Percentiles rank a stretch among this genome's conserved stretches.
Conservation (phyloP, 2,888 invertebrate genomes). For the Rhaphigaster nebulosa region DNA sequence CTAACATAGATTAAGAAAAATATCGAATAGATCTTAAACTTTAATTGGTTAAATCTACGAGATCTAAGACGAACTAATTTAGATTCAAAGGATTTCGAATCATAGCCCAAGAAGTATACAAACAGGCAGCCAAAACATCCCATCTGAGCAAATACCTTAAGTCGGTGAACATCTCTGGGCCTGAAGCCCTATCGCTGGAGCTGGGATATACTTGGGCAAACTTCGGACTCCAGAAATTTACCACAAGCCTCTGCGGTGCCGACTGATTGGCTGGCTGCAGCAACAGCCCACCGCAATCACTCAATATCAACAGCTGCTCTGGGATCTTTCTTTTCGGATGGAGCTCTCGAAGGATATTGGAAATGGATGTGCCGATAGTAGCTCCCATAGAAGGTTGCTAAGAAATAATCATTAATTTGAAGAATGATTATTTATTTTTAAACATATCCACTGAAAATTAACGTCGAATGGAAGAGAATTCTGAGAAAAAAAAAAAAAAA, state of each 20-base stretch:
- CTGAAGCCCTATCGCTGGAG: not conserved
- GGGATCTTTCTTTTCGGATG: not conserved
- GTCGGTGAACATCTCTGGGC: not conserved
- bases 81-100: not conserved
- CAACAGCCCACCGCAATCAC: not conserved
- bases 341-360: not conserved
- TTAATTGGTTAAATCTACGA: no score
- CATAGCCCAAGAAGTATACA: not conserved
- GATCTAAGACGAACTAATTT: not conserved
- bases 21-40: no score
- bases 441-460: not conserved
- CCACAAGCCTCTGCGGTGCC: not conserved
- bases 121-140: not conserved
- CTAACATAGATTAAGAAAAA: no score
- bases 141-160: not conserved
- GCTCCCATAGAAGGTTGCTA: not conserved
- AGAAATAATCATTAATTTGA: not conserved
- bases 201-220: conserved; percentile 13
- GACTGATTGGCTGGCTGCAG: not conserved
- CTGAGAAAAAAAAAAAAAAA: no score
- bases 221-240: conserved; percentile 12
- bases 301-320: not conserved
- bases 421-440: not conserved
- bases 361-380: not conserved
- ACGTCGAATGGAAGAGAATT: not conserved